Conservation (phyloP, 2,113 vertebrate genomes). For the Columbina picui region DNA sequence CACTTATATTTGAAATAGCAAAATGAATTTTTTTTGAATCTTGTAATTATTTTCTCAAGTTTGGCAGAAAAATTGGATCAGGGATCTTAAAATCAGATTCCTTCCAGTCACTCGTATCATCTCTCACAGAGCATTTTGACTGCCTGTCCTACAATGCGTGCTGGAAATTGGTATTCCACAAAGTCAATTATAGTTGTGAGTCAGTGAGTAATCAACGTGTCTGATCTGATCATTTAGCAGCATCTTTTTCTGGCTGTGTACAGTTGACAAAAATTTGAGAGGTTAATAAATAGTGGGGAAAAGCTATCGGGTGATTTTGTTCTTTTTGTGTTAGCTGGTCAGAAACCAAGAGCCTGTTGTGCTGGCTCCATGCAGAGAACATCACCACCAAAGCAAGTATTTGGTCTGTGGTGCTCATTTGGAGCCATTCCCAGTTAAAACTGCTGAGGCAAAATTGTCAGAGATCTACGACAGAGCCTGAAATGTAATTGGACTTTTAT, state of each 20-base stretch:
- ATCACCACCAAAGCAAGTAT: not conserved
- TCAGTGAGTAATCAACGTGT: constrained; percentile 47
- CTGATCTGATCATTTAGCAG: constrained; percentile 28
- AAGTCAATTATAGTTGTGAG: constrained; percentile 43
- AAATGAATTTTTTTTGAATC: constrained; percentile 53
- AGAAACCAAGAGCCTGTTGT: not conserved
- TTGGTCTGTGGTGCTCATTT: not conserved
- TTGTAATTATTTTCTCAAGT: constrained; percentile 61
- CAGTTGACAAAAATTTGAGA: constrained; percentile 27
- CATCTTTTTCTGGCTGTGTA: not conserved
- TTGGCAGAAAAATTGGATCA: constrained; percentile 64
- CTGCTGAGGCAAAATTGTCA: constrained; percentile 19
- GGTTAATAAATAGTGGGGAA: constrained; percentile 43
- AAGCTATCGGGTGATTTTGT: not conserved
- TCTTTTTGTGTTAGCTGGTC: not conserved
- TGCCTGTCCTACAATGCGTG: constrained; percentile 16
- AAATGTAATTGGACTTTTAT: not conserved
- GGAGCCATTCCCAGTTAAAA: constrained; percentile 5
- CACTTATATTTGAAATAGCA: constrained; percentile 41
- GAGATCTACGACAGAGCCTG: not conserved
- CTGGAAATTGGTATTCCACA: constrained; percentile 30
- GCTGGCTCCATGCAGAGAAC: not conserved
- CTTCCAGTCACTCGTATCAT: not conserved
- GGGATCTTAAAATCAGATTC: constrained; percentile 40
- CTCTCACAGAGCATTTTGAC: constrained; percentile 18